A percentile compares a stretch with the other conserved stretches of the same genome.
Conservation (phyloP, 64 coral and sea anemone species). For the Dendrophyllia cribrosa region DNA sequence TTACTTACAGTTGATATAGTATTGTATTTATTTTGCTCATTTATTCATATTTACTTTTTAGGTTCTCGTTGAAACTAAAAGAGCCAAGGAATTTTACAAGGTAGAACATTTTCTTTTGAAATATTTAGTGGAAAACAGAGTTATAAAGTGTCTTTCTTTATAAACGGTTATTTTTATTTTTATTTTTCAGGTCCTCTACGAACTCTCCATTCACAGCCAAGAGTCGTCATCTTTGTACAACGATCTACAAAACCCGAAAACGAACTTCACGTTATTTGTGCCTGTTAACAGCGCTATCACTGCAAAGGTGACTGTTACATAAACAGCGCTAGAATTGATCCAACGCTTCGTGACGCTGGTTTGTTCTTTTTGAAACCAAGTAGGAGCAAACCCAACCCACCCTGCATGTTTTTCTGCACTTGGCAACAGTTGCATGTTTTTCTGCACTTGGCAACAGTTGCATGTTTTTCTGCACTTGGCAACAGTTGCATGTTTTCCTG, state of each 20-base stretch:
- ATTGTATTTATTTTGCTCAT: not conserved
- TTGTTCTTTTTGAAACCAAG: no score
- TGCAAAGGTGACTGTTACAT: conserved; percentile 30
- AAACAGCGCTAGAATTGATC: no score
- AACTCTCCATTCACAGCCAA: not conserved
- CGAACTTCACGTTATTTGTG: conserved; percentile 62
- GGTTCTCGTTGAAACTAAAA: conserved; percentile 50
- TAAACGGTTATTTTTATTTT: not conserved
- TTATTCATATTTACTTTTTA: not conserved
- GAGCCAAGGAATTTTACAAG: conserved; percentile 77
- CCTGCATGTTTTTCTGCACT: not conserved
- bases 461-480: no score
- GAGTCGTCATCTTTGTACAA: conserved; percentile 17
- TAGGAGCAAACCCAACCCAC: no score
- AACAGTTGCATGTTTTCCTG: no score
- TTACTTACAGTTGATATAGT: no score
- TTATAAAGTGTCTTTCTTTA: not conserved
- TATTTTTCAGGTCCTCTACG: conserved; percentile 38
- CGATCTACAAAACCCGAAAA: conserved; percentile 8
- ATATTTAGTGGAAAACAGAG: no score
- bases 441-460: no score
- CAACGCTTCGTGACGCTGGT: no score
- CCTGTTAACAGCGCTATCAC: conserved; percentile 63
- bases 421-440: no score
- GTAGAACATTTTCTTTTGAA: not conserved